phyloP scores from a whole-genome alignment of 2,797 vertebrate genomes.

The Labeo calbasu region DNA sequence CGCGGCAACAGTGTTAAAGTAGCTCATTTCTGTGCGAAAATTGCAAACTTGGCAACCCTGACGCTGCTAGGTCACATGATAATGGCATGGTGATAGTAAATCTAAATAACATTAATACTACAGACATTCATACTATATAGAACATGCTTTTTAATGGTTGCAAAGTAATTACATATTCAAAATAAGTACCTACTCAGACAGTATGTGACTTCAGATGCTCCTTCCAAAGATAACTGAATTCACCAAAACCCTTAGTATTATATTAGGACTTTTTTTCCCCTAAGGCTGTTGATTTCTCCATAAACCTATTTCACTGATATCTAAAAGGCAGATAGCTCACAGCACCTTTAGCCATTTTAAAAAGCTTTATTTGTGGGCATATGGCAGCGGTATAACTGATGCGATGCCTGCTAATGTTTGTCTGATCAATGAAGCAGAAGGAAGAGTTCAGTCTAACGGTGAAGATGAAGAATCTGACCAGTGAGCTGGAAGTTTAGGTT shows the following conservation, averaged over 20 bases:
- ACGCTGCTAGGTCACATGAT: too few relatives aligned
- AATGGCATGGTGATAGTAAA: too few relatives aligned
- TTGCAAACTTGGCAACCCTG: too few relatives aligned
- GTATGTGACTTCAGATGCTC: neutral
- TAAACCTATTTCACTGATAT: conserved; percentile 6
- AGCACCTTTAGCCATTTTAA: neutral
- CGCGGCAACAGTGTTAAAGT: too few relatives aligned
- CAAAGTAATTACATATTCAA: neutral
- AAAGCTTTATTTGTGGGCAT: conserved; percentile 19
- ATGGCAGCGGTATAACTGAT: conserved; percentile 19
- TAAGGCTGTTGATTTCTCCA: neutral
- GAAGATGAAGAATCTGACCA: neutral
- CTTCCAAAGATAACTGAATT: too few relatives aligned
- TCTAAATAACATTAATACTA: too few relatives aligned
- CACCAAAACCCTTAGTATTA: too few relatives aligned
- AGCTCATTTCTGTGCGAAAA: too few relatives aligned
- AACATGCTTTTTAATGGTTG: neutral
- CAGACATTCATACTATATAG: neutral
- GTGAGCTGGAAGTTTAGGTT: conserved; percentile 16
- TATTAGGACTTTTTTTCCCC: too few relatives aligned
- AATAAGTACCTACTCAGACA: neutral
- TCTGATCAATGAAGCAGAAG: conserved; percentile 19
- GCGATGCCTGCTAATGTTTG: conserved; percentile 8
- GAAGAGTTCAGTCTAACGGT: neutral
- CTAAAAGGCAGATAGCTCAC: neutral